Evolutionary conservation across 1,140 invertebrate species (phyloP).

Genomic region (Archivesica marissinica): DNA sequence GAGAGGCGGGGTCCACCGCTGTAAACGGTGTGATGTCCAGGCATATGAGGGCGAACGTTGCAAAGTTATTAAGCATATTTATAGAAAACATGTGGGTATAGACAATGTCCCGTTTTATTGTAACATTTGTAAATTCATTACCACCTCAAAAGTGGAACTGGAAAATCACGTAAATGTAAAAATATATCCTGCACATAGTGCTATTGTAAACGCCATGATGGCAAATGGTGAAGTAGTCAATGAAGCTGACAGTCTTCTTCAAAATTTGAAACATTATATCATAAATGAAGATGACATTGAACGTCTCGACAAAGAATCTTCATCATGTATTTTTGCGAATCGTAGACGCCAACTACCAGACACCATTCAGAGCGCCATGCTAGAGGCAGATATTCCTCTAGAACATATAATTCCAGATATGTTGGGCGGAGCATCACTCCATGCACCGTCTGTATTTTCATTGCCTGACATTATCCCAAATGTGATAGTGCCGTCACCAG

Average conservation of each 20-base stretch:
- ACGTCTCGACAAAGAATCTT: background rate
- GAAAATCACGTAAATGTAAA: conserved; percentile 20
- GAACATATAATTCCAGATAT: too few relatives aligned
- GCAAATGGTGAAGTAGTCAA: background rate
- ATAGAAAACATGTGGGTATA: conserved; percentile 16
- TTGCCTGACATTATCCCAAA: too few relatives aligned
- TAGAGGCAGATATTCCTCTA: too few relatives aligned
- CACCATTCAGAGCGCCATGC: too few relatives aligned
- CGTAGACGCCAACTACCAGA: too few relatives aligned
- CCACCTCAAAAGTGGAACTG: conserved; percentile 15
- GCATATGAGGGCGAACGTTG: conserved; percentile 17
- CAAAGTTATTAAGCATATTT: conserved; percentile 16
- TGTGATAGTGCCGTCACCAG: too few relatives aligned
- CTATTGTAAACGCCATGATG: background rate
- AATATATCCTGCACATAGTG: conserved; percentile 2
- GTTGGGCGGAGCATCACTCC: too few relatives aligned
- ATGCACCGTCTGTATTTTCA: too few relatives aligned
- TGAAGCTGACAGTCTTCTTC: background rate
- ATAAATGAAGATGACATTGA: background rate
- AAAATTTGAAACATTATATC: background rate
- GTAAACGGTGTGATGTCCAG: background rate
- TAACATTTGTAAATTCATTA: conserved; percentile 27
- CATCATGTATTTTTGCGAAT: too few relatives aligned
- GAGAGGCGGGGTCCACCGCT: conserved; percentile 19
- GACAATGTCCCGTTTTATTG: conserved; percentile 42